Conservation (phyloP, 92 coral and sea anemone genomes). For the Actinostola sp. region DNA sequence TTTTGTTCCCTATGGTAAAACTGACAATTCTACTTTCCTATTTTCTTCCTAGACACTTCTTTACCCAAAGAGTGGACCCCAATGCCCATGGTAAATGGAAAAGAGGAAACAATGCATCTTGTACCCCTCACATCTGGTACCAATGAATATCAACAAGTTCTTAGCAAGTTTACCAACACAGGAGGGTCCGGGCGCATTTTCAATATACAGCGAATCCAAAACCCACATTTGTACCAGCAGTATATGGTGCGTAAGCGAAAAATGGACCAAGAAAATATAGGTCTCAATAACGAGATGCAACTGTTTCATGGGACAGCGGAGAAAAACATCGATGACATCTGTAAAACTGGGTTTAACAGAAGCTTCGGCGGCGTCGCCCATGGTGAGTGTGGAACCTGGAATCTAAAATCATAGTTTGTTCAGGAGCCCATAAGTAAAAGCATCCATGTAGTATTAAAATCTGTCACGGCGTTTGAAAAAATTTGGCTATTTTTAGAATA, state of each 20-base stretch:
- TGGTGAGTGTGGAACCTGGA: slow-evolving; percentile 47
- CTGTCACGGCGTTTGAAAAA: too few species aligned
- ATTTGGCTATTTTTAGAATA: too few species aligned
- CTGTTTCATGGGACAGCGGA: slow-evolving; percentile 85
- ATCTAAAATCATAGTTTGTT: too few species aligned
- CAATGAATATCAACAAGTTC: slow-evolving; percentile 63
- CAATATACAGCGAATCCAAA: slow-evolving; percentile 81
- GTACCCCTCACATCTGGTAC: slow-evolving; percentile 37
- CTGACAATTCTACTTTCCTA: too few species aligned
- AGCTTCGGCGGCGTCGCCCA: slow-evolving; percentile 70
- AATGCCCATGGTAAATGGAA: slow-evolving; percentile 32
- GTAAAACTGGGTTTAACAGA: slow-evolving; percentile 77
- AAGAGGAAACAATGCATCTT: slow-evolving; percentile 28
- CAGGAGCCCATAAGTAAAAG: too few species aligned
- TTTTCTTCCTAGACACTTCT: slow-evolving; percentile 30
- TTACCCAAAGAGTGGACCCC: slow-evolving; percentile 40
- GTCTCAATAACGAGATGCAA: slow-evolving; percentile 63
- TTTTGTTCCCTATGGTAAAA: too few species aligned
- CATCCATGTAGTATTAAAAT: too few species aligned
- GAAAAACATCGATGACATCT: slow-evolving; percentile 55
- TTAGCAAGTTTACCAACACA: slow-evolving; percentile 32
- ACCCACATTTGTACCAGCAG: slow-evolving; percentile 66
- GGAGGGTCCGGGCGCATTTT: slow-evolving; percentile 31
- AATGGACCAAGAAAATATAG: slow-evolving; percentile 72
- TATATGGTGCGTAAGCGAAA: slow-evolving; percentile 73